These are phyloP conservation scores for Pogonocichla stellata DNA, from an alignment of 2,113 vertebrate species.

Conservation along the genomic window DNA sequence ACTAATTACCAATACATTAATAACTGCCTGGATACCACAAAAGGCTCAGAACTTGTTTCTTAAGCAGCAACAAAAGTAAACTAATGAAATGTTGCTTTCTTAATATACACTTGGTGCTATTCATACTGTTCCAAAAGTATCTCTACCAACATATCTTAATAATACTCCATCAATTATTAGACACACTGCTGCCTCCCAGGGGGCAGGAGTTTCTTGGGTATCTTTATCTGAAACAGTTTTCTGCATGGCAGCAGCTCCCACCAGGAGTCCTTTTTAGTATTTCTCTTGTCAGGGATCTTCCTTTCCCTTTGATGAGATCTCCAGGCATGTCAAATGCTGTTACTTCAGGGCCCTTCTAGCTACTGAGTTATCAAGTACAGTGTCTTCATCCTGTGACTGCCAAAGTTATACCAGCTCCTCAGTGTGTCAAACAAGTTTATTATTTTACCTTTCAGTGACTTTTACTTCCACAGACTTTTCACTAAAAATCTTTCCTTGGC, in stretches of 20 bases:
- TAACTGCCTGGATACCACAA: neutral
- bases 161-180: neutral
- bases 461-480: neutral
- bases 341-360: slow-evolving; percentile 19
- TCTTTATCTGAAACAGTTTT: slow-evolving; percentile 4
- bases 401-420: slow-evolving; percentile 1
- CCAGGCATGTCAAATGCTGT: slow-evolving; percentile 50
- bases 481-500: neutral
- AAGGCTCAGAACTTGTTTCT: neutral
- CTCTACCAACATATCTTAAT: neutral
- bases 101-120: neutral
- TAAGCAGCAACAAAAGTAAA: neutral
- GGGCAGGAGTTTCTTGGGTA: neutral
- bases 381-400: neutral
- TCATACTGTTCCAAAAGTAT: neutral
- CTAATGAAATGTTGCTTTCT: neutral
- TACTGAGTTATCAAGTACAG: neutral
- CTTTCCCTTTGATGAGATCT: neutral
- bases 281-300: slow-evolving; percentile 20
- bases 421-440: slow-evolving; percentile 25
- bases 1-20: neutral
- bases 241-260: slow-evolving; percentile 37
- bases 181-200: neutral
- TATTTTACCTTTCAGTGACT: slow-evolving; percentile 13
- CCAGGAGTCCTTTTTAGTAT: neutral